Evolutionary conservation across 92 coral and sea anemone genomes (phyloP), one percentile per base, ranked within the genome.

Genomic region (Siderastrea radians): DNA sequence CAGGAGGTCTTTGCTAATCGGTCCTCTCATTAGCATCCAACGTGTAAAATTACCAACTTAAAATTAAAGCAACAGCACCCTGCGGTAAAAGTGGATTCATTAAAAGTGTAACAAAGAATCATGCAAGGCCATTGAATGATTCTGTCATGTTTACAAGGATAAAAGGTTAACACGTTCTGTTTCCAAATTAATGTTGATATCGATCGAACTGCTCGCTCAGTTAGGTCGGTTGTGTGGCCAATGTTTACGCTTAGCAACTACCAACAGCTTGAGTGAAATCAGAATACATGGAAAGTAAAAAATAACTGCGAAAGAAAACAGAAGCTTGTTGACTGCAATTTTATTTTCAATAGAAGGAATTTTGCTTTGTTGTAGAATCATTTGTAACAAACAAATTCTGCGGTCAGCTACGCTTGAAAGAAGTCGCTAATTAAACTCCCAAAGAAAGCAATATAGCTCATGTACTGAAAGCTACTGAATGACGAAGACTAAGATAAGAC

Each of bases 301-400:
- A 61, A 61, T n/a, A 61, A 14, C 16, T 61, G 9, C 19, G 43
- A 15, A 61, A 61, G 66, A 61, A 53, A 61, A 61, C 66, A 61
- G 19, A 1, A 1, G 10, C 16, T 26, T 26, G 58, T 48, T 62
- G 38, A 61, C 19, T 1, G n/a, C 12, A 8, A 46, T 7, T 45
- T 44, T 43, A 13, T 80, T 61, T 61, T 78, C 58, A 47, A 63
- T n/a, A 4, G n/a, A 63, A 78, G 59, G 70, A 78, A 78, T 78
- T 38, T 78, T 19, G 66, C 51, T 38, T 80, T 67, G 71, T 67
- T 38, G 15, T 3, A 52, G 17, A 66, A 11, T 43, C 74, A 38
- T 10, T 38, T 2, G 10, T 26, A 51, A 52, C 12, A 45, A 48
- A 64, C 47, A 80, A 26, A 79, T 52, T 53, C 60, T 14, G 17